A percentile compares a stretch with the other conserved stretches of the same genome.
Conservation (phyloP, 2,888 invertebrate species). For the Megastigmus dorsalis region DNA sequence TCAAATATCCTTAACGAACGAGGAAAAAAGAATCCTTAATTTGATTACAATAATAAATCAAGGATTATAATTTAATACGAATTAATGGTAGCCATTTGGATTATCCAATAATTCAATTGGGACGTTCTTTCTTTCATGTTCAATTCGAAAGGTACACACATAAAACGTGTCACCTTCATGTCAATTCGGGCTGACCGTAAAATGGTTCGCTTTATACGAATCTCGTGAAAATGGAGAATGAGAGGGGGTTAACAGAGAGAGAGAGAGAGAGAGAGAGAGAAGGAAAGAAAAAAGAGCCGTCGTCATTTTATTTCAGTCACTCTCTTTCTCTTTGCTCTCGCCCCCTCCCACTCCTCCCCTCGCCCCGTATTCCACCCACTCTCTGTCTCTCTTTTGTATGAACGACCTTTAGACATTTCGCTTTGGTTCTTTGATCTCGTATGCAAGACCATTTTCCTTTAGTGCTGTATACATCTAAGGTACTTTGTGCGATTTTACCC, state of each 20-base stretch:
- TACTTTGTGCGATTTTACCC: constrained; percentile 40
- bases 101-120: not conserved
- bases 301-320: constrained; percentile 39
- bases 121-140: not conserved
- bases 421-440: constrained; percentile 44
- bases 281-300: constrained; percentile 5
- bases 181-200: constrained; percentile 5
- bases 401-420: constrained; percentile 43
- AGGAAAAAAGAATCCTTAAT: too few relatives aligned
- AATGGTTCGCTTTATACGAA: constrained; percentile 21
- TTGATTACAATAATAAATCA: not conserved
- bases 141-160: not conserved
- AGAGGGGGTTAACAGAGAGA: too few relatives aligned
- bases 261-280: not conserved
- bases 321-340: not conserved
- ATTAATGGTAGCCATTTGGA: too few relatives aligned
- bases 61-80: too few relatives aligned
- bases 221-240: not conserved
- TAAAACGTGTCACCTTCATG: not conserved
- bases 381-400: constrained; percentile 23
- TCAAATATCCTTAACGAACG: too few relatives aligned
- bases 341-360: not conserved
- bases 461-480: constrained; percentile 16
- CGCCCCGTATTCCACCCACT: not conserved
- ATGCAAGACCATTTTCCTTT: constrained; percentile 47